A percentile compares a stretch with the other conserved stretches of the same genome.
phyloP scores from a whole-genome alignment of 2,888 invertebrate genomes.

The Matsumyia berberina region DNA sequence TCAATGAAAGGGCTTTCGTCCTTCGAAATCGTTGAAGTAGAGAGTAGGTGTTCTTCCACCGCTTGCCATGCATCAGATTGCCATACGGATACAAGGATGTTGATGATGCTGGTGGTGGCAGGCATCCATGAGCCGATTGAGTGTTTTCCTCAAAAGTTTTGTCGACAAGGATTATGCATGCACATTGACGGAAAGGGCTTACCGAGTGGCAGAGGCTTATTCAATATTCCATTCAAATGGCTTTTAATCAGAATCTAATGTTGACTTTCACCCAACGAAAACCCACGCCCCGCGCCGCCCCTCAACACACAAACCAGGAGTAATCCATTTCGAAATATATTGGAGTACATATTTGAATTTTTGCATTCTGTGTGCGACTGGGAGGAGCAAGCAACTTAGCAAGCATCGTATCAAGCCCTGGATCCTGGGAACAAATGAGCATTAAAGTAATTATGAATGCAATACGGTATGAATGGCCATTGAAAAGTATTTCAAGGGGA shows the following conservation, averaged over 20 bases:
- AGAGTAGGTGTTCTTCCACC: too few relatives aligned
- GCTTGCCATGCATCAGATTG: too few relatives aligned
- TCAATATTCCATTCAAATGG: slow-evolving; percentile 64
- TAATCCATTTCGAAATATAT: slow-evolving; percentile 60
- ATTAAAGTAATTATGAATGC: slow-evolving; percentile 66
- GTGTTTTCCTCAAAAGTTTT: slow-evolving; percentile 51
- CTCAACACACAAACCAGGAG: slow-evolving; percentile 17
- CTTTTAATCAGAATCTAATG: slow-evolving; percentile 67
- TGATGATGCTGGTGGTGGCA: not conserved
- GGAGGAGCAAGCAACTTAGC: slow-evolving; percentile 18
- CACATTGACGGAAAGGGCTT: slow-evolving; percentile 4
- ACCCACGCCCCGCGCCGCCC: not conserved
- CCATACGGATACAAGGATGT: not conserved
- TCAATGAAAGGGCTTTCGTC: slow-evolving; percentile 23
- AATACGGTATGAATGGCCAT: slow-evolving; percentile 60
- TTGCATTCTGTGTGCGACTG: slow-evolving; percentile 25
- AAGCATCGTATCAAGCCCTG: too few relatives aligned
- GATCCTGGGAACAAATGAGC: slow-evolving; percentile 55
- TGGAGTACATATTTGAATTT: too few relatives aligned
- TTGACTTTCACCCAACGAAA: slow-evolving; percentile 47
- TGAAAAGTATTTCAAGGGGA: slow-evolving; percentile 63
- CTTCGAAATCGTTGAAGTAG: not conserved
- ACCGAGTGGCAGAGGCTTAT: slow-evolving; percentile 21
- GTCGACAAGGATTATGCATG: slow-evolving; percentile 59
- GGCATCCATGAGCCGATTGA: slow-evolving; percentile 37